Evolutionary conservation across 2,888 invertebrate species (phyloP), one percentile per base, ranked within the genome.

Genomic region (Kryphioiulus occultus): DNA sequence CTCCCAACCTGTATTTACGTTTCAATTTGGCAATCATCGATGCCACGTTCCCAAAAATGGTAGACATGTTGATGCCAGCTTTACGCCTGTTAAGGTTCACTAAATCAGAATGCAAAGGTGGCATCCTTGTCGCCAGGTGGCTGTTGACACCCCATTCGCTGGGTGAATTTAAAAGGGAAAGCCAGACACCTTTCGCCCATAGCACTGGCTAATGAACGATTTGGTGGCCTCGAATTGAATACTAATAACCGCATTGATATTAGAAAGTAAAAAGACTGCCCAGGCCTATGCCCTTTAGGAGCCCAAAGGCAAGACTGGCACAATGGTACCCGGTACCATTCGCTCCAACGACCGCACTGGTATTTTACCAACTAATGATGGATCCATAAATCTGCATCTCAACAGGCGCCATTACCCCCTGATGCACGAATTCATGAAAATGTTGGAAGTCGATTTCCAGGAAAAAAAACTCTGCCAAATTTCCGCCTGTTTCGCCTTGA

Each of bases 241-340:
- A 78, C 78, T 78, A 78, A 78, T 78, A 26, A 78, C 26, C 30
- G 30, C 78, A 78, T 78, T 26, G 68, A 68, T 68, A 68, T 68
- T 26, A 26, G n/a, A 53, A 26, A 68, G 68, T 26, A 12, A 53
- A 68, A 68, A 68, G 10, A 9, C 12, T 7, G 30, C n/a, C 19
- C 15, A 53, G 53, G 30, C 26, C 78, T 78, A 32, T 78, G 78
- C 78, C 78, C 78, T 78, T 78, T 78, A 2, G 78, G 30, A 78
- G 78, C 78, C 78, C 30, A 78, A 32, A 78, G 78, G 78, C 78
- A 78, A 12, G 78, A 4, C 5, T 0, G 68, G 53, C 17, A 78
- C 78, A 30, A 78, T 78, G 78, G 78, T 78, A 78, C 78, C 78
- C 78, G 78, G 78, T 78, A 78, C 78, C 78, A 78, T 26, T n/a